A percentile compares a stretch with the other conserved stretches of the same genome.
phyloP scores from a whole-genome alignment of 2,888 invertebrate species.

The Cyrtodaria siliqua region DNA sequence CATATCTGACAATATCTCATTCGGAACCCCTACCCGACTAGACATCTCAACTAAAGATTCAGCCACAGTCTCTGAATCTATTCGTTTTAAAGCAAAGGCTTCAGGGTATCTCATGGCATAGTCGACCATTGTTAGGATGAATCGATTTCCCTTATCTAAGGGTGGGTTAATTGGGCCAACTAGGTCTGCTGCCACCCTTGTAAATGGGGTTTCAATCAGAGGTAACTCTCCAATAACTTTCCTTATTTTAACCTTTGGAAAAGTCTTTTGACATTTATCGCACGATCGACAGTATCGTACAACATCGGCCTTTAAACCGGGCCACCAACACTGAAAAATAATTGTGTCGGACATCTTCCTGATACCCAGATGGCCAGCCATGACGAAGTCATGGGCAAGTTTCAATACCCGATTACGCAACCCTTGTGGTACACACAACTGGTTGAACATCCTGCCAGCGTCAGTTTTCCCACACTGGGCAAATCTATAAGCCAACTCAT shows the following conservation, averaged over 20 bases:
- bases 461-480: no score
- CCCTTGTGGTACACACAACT: no score
- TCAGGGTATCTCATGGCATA: neutral
- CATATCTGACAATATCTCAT: no score
- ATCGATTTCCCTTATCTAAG: neutral
- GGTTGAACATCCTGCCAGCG: no score
- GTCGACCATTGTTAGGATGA: neutral
- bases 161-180: neutral
- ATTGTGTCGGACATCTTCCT: no score
- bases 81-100: no score
- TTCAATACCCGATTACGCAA: no score
- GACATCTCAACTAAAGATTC: neutral
- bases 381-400: no score
- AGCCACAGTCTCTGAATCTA: neutral
- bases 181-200: neutral
- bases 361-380: no score
- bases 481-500: no score
- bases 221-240: neutral
- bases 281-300: no score
- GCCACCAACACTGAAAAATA: neutral
- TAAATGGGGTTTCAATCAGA: neutral
- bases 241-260: neutral
- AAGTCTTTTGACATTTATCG: neutral
- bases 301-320: neutral
- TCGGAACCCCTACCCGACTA: slow-evolving; percentile 1